phyloP scores from a whole-genome alignment of 2,888 invertebrate genomes.

The Ctenicera cuprea region DNA sequence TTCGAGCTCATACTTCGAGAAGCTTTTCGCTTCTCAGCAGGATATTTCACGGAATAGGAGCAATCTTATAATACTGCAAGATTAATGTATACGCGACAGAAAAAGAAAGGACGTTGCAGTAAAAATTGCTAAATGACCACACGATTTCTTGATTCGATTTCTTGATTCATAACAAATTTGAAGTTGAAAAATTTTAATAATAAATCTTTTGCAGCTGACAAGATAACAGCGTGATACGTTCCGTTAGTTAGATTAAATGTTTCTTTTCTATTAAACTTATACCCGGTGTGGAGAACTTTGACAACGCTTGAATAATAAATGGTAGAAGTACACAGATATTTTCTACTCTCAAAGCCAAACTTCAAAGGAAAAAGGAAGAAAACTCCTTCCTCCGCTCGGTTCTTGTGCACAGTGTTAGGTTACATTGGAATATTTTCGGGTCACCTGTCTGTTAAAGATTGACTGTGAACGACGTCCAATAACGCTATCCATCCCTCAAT shows the following conservation, averaged over 20 bases:
- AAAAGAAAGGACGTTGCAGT: too few relatives aligned
- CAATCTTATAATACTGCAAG: too few relatives aligned
- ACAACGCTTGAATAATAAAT: constrained; percentile 49
- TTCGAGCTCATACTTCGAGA: too few relatives aligned
- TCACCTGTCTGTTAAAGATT: constrained; percentile 55
- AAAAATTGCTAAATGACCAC: too few relatives aligned
- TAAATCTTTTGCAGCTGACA: constrained; percentile 21
- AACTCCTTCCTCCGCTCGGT: constrained; percentile 38
- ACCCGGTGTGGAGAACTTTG: constrained; percentile 36
- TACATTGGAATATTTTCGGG: constrained; percentile 56
- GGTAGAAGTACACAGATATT: constrained; percentile 51
- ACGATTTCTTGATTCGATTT: too few relatives aligned
- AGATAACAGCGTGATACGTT: constrained; percentile 26
- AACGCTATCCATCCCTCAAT: constrained; percentile 54
- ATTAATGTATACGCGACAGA: too few relatives aligned
- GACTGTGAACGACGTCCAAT: constrained; percentile 58
- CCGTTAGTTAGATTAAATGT: constrained; percentile 29
- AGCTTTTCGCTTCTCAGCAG: too few relatives aligned
- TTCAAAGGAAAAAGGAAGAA: constrained; percentile 47
- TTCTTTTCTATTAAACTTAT: constrained; percentile 36
- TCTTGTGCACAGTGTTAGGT: constrained; percentile 43
- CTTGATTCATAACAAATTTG: too few relatives aligned
- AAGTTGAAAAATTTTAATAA: background rate
- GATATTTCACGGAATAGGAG: too few relatives aligned
- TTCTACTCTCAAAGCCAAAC: constrained; percentile 40